Evolutionary conservation across 2,113 vertebrate genomes (phyloP).

Genomic region (Stigmatopora argus): DNA sequence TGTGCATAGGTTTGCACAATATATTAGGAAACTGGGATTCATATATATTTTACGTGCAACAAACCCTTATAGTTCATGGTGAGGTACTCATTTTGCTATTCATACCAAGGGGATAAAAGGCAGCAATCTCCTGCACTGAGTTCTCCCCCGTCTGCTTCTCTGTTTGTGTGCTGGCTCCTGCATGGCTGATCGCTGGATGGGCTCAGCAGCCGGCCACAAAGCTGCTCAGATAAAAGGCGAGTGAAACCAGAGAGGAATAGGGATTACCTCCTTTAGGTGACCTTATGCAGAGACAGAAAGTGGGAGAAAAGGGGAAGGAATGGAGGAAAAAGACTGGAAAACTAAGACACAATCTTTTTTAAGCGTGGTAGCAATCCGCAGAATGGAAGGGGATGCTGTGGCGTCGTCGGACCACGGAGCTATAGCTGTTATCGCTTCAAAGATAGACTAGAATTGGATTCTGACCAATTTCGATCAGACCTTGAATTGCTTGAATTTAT

Average conservation of each 20-base stretch:
- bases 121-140: constrained; percentile 47
- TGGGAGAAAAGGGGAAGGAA: constrained; percentile 16
- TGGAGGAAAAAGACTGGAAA: constrained; percentile 42
- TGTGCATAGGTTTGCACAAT: constrained; percentile 48
- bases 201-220: constrained; percentile 45
- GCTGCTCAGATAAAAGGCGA: constrained; percentile 56
- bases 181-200: constrained; percentile 50
- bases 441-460: constrained; percentile 48
- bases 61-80: constrained; percentile 33
- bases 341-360: constrained; percentile 61
- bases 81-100: constrained; percentile 51
- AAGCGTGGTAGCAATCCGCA: constrained; percentile 40
- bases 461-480: constrained; percentile 41
- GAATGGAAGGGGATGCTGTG: constrained; percentile 41
- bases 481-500: constrained; percentile 3
- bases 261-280: constrained; percentile 70
- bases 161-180: constrained; percentile 36
- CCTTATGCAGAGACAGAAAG: constrained; percentile 52
- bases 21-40: constrained; percentile 42
- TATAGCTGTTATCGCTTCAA: constrained; percentile 40
- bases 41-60: constrained; percentile 54
- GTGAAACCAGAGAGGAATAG: constrained; percentile 49
- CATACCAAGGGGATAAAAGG: constrained; percentile 57
- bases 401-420: constrained; percentile 33
- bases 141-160: constrained; percentile 30